These are phyloP conservation scores for Chrosomus eos DNA, from an alignment of 2,797 vertebrate species.

Conservation along the genomic window DNA sequence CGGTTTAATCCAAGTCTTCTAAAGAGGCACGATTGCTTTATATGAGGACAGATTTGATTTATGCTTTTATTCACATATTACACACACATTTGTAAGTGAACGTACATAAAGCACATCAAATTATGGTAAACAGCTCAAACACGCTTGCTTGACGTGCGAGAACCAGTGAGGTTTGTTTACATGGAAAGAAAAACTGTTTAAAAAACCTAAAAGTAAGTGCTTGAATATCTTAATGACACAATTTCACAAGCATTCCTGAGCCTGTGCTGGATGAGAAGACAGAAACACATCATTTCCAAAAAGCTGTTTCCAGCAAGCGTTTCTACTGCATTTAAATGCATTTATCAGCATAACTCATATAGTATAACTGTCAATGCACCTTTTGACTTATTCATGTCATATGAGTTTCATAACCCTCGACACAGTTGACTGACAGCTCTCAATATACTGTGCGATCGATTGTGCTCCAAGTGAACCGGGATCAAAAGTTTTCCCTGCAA, in stretches of 20 bases:
- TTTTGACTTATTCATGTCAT: constrained; percentile 63
- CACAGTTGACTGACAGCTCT: constrained; percentile 60
- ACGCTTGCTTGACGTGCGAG: too few species aligned
- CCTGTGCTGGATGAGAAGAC: background rate
- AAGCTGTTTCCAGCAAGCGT: too few species aligned
- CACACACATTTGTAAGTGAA: too few species aligned
- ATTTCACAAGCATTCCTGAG: constrained; percentile 48
- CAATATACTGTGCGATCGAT: constrained; percentile 55
- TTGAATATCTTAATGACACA: background rate
- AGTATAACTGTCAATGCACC: constrained; percentile 51
- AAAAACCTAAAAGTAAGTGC: constrained; percentile 34
- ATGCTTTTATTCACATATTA: too few species aligned
- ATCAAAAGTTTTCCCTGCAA: constrained; percentile 54
- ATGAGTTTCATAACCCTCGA: constrained; percentile 50
- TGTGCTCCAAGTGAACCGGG: constrained; percentile 46
- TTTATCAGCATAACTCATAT: constrained; percentile 50
- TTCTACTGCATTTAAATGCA: constrained; percentile 17
- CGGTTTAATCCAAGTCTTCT: too few species aligned
- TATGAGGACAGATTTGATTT: too few species aligned
- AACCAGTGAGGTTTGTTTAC: too few species aligned
- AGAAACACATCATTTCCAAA: background rate
- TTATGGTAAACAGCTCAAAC: too few species aligned
- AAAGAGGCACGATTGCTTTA: too few species aligned
- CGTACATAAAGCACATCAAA: too few species aligned
- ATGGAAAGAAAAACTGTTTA: constrained; percentile 73